These are phyloP conservation scores for Trachymyrmex septentrionalis DNA, from an alignment of 1,140 invertebrate genomes.

Conservation along the genomic window DNA sequence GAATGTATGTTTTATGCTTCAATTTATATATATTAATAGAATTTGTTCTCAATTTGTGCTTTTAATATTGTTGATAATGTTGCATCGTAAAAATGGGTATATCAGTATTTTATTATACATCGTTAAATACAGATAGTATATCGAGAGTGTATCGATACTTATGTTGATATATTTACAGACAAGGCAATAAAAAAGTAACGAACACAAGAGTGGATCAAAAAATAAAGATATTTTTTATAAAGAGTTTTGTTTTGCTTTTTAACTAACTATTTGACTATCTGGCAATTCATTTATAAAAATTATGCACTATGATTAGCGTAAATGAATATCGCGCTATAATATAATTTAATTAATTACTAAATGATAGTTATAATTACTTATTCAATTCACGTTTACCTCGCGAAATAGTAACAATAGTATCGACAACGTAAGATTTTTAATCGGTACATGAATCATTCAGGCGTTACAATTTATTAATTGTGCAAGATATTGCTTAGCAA, in stretches of 20 bases:
- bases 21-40: background rate
- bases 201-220: constrained; percentile 22
- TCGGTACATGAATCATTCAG: background rate
- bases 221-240: background rate
- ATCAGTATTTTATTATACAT: constrained; percentile 54
- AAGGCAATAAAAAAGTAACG: constrained; percentile 56
- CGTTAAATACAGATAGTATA: constrained; percentile 56
- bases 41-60: background rate
- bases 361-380: background rate
- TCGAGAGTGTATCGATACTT: constrained; percentile 2
- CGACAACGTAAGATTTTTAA: background rate
- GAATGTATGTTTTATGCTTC: constrained; percentile 61
- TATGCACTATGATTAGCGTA: constrained; percentile 10
- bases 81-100: background rate
- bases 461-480: constrained; percentile 28
- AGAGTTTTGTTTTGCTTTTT: constrained; percentile 19
- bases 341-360: constrained; percentile 2
- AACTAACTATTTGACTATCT: constrained; percentile 7
- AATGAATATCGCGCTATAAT: background rate
- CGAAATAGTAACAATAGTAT: background rate
- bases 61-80: constrained; percentile 27
- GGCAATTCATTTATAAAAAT: constrained; percentile 29
- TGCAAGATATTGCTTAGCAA: background rate
- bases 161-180: constrained; percentile 67
- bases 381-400: background rate